Conservation (phyloP, 2,113 vertebrate genomes). For the Patagioenas fasciata region DNA sequence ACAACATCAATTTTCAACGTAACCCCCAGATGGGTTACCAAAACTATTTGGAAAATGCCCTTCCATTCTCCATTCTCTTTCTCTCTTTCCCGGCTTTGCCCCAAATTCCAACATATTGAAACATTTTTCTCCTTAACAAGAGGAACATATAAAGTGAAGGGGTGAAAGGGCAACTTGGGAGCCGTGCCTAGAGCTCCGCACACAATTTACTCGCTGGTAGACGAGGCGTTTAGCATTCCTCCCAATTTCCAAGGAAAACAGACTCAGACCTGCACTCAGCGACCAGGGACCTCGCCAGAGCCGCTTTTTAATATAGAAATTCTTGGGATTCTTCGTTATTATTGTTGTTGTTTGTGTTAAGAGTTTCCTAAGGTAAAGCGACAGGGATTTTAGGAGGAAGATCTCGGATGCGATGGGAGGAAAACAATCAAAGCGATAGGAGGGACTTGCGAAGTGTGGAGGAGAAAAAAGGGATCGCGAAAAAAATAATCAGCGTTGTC, state of each 20-base stretch:
- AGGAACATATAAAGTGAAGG: conserved; percentile 88
- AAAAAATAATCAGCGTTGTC: not conserved
- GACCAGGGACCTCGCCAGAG: conserved; percentile 9
- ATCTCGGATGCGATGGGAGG: not conserved
- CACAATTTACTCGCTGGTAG: conserved; percentile 67
- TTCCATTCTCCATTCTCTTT: conserved; percentile 65
- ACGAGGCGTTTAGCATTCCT: conserved; percentile 78
- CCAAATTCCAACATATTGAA: conserved; percentile 93
- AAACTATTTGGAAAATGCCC: conserved; percentile 66
- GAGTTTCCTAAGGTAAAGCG: not conserved
- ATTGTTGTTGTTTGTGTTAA: not conserved
- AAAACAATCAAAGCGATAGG: not conserved
- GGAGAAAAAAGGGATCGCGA: not conserved
- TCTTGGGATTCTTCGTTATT: conserved; percentile 45
- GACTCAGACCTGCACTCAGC: conserved; percentile 15
- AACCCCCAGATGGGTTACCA: conserved; percentile 12
- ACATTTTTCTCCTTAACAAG: conserved; percentile 99
- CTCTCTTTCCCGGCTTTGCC: conserved; percentile 69
- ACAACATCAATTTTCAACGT: not conserved
- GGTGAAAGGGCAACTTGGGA: conserved; percentile 97
- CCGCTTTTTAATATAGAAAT: conserved; percentile 63
- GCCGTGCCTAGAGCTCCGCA: conserved; percentile 85
- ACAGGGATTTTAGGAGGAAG: not conserved
- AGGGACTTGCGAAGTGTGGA: not conserved
- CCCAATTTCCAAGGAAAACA: conserved; percentile 80